A percentile compares a stretch with the other conserved stretches of the same genome.
Conservation (phyloP, 1,140 invertebrate genomes). For the Lepidostoma basale region DNA sequence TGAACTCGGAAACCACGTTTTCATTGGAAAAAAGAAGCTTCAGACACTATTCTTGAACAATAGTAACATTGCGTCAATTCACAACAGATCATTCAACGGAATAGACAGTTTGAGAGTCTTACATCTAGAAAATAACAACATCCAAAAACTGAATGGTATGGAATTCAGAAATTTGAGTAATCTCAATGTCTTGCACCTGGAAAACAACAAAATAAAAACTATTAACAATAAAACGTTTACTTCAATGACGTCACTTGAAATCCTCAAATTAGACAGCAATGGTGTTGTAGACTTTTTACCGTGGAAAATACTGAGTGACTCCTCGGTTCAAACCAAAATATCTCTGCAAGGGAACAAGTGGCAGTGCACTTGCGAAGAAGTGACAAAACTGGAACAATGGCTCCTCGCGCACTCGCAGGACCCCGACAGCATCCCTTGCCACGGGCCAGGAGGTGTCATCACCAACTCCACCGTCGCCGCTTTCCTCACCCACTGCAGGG, state of each 20-base stretch:
- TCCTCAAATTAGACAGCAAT: conserved; percentile 81
- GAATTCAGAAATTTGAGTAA: conserved; percentile 76
- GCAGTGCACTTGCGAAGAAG: conserved; percentile 73
- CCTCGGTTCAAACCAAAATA: conserved; percentile 64
- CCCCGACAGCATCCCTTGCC: conserved; percentile 57
- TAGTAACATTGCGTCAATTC: conserved; percentile 76
- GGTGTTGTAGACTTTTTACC: conserved; percentile 77
- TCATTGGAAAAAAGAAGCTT: conserved; percentile 86
- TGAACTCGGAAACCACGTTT: conserved; percentile 82
- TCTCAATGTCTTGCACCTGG: conserved; percentile 80
- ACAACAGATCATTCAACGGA: conserved; percentile 86
- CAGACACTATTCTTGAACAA: conserved; percentile 83
- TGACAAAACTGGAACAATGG: conserved; percentile 70
- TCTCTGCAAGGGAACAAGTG: conserved; percentile 73
- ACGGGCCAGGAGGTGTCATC: conserved; percentile 54
- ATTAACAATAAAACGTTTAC: conserved; percentile 80
- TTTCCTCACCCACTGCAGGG: conserved; percentile 55
- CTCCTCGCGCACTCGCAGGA: conserved; percentile 59
- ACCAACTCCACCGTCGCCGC: conserved; percentile 59
- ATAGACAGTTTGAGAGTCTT: conserved; percentile 74
- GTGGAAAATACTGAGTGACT: conserved; percentile 67
- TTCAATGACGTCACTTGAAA: conserved; percentile 73
- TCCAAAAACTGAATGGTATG: conserved; percentile 76
- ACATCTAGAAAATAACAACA: conserved; percentile 81
- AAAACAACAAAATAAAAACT: conserved; percentile 75